A percentile compares a stretch with the other conserved stretches of the same genome.
Evolutionary conservation across 2,888 invertebrate genomes (phyloP).

Genomic region (Megalurothrips usitatus): DNA sequence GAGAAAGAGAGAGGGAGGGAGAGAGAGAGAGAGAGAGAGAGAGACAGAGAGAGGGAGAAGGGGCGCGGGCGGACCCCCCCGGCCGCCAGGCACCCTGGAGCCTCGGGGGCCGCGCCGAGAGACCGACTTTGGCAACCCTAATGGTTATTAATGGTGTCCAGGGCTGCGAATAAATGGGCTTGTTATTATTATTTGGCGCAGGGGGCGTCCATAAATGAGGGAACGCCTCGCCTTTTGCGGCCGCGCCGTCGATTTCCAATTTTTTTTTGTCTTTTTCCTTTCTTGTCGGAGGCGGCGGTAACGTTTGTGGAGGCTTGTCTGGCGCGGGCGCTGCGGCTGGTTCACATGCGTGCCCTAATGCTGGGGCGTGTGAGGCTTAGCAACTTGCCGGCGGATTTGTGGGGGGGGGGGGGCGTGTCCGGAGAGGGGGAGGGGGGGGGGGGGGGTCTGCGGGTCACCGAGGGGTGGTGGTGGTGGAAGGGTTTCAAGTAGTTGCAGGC

Average conservation of each 20-base stretch:
- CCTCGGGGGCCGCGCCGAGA: neutral
- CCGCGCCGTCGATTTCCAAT: too few relatives aligned
- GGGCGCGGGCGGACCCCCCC: too few relatives aligned
- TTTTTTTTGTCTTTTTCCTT: too few relatives aligned
- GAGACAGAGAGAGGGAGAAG: too few relatives aligned
- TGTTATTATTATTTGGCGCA: neutral
- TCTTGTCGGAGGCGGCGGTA: too few relatives aligned
- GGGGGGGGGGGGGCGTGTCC: neutral
- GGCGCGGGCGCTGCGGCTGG: neutral
- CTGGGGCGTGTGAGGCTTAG: slow-evolving; percentile 1
- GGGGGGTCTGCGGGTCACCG: neutral
- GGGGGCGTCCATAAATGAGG: too few relatives aligned
- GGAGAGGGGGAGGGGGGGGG: neutral
- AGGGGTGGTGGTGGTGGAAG: neutral
- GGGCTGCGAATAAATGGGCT: neutral
- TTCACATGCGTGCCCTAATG: neutral
- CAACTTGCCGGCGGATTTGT: slow-evolving; percentile 17
- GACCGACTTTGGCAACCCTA: neutral
- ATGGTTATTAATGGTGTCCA: slow-evolving; percentile 14
- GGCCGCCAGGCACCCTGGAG: too few relatives aligned
- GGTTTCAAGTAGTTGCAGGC: neutral
- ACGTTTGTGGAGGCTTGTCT: neutral
- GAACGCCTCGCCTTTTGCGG: too few relatives aligned
- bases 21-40: too few relatives aligned
- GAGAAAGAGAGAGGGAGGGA: too few relatives aligned